phyloP scores from a whole-genome alignment of 1,140 invertebrate species.

The Aplysia californica region DNA sequence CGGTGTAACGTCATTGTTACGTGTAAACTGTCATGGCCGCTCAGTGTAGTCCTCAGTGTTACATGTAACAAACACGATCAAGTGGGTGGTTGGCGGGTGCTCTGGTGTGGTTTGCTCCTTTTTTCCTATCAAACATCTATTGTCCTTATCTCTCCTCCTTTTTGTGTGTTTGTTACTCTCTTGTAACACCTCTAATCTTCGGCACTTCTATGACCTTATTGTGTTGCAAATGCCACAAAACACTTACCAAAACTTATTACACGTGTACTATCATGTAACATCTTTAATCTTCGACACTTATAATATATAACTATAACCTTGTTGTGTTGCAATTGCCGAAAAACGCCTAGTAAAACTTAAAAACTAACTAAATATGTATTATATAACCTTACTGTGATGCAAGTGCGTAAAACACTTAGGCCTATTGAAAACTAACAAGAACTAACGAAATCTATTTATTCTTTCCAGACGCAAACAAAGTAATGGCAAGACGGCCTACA shows the following conservation, averaged over 20 bases:
- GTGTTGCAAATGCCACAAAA: no score
- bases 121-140: no score
- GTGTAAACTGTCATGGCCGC: no score
- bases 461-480: neutral
- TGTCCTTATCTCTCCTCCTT: no score
- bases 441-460: neutral
- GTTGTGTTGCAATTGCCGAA: no score
- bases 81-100: no score
- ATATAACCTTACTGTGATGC: neutral
- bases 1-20: neutral
- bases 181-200: no score
- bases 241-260: neutral
- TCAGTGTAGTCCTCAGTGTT: neutral
- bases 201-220: no score
- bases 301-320: no score
- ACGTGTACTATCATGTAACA: neutral
- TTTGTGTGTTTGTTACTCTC: no score
- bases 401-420: neutral
- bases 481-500: neutral
- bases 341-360: neutral
- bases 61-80: neutral
- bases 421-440: neutral
- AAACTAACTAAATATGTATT: neutral
- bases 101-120: no score
- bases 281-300: no score